Base-by-base conservation (phyloP, 2,113 vertebrate species). In the Trichechus manatus region DNA sequence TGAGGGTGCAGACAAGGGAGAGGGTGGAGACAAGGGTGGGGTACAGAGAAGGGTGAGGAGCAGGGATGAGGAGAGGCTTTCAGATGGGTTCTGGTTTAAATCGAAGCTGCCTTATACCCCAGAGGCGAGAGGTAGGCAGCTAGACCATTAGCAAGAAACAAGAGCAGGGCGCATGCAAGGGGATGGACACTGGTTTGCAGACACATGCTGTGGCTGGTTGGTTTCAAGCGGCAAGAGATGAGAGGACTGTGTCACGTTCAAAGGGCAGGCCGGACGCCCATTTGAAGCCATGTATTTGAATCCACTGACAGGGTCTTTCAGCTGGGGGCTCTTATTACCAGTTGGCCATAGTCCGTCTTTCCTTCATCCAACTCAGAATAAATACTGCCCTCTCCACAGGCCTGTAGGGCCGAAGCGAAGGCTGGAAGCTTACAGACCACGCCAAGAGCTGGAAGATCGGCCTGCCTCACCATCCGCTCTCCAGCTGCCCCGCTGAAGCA, bases 321-420 rank as follows among this genome's bases (percentile, higher is more conserved):
- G 44, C 33, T 44, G 42, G 42, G 33, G 42, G 19, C 36, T 88
- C 66, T 47, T 47, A 23, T 53, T 70, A 86, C 50, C 82, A 80
- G 36, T 36, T 84, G n/a, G 31, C 17, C 53, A 44, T 7, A 27
- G 59, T n/a, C 53, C 33, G 84, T 53, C 39, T 91, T 70, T 47
- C 56, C 91, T 89, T 95, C 77, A 74, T 91, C 79, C 83, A 91
- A 33, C 42, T 94, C 74, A 66, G 78, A 87, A 89, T 72, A 93
- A 88, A 92, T 19, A 53, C 68, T 42, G 27, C 39, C 36, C 22
- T 42, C 82, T 93, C 47, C 70, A 44, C n/a, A 59, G 82, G 27
- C 36, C 84, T 27, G 39, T 42, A 75, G 93, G 93, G 79, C 90
- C n/a, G 29, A 36, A 14, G 93, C 9, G 4, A 59, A 96, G 93